Evolutionary conservation across 2,888 invertebrate species (phyloP).

Genomic region (Perizoma flavofasciatum): DNA sequence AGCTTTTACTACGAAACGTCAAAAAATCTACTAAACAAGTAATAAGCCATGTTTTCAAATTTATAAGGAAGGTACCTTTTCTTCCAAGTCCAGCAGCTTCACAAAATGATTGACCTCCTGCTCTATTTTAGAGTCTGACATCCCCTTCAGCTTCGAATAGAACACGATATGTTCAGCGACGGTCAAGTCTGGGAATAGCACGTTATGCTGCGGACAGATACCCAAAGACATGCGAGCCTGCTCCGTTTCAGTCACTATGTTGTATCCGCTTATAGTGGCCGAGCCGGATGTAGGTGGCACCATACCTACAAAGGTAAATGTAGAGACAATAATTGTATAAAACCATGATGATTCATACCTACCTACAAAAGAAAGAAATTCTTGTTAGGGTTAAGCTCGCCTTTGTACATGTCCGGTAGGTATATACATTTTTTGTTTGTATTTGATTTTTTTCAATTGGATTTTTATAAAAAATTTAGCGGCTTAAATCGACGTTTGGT

Average conservation of each 20-base stretch:
- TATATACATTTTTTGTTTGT: too few relatives aligned
- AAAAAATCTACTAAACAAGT: too few relatives aligned
- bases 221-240: slow-evolving; percentile 89
- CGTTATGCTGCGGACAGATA: slow-evolving; percentile 94
- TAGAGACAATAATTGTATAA: neutral
- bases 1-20: too few relatives aligned
- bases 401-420: too few relatives aligned
- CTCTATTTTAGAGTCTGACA: slow-evolving; percentile 76
- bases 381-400: too few relatives aligned
- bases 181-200: slow-evolving; percentile 92
- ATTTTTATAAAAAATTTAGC: too few relatives aligned
- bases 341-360: neutral
- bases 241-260: slow-evolving; percentile 88
- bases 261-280: slow-evolving; percentile 88
- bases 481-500: too few relatives aligned
- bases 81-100: slow-evolving; percentile 85
- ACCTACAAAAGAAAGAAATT: too few relatives aligned
- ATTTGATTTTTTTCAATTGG: too few relatives aligned
- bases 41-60: too few relatives aligned
- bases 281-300: slow-evolving; percentile 88
- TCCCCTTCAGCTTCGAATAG: slow-evolving; percentile 89
- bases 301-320: slow-evolving; percentile 74
- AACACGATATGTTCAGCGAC: slow-evolving; percentile 93
- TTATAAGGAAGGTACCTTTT: slow-evolving; percentile 76
- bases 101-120: slow-evolving; percentile 88